These are phyloP conservation scores for Hydra vulgaris DNA, from an alignment of 30 jellyfish, hydroid and myxozoan genomes.

Conservation along the genomic window DNA sequence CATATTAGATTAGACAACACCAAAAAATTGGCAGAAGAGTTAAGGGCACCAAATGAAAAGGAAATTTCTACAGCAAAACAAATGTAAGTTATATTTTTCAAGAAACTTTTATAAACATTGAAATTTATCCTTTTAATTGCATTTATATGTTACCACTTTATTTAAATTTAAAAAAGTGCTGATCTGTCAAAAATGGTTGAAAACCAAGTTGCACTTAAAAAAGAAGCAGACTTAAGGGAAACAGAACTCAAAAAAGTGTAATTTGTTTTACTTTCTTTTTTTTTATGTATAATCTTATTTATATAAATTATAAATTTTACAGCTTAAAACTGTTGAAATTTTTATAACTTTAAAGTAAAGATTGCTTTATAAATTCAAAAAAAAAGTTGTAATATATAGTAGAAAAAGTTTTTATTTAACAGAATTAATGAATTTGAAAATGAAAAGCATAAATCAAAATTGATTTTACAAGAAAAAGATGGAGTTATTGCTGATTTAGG, in stretches of 20 bases:
- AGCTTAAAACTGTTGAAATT: too few relatives aligned
- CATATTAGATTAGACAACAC: not conserved
- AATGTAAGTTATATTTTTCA: not conserved
- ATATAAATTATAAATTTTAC: not conserved
- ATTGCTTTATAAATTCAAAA: not conserved
- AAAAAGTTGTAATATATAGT: not conserved
- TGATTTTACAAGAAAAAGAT: conserved; percentile 74
- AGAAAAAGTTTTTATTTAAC: too few relatives aligned
- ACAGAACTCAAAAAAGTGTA: conserved; percentile 49
- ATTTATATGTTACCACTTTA: not conserved
- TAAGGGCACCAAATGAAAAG: not conserved
- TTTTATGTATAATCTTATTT: not conserved
- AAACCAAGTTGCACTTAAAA: conserved; percentile 6
- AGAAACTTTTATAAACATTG: not conserved
- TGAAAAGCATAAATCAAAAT: conserved; percentile 55
- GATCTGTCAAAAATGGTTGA: not conserved
- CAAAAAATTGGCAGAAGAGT: not conserved
- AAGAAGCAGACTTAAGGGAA: conserved; percentile 40
- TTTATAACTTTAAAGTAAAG: too few relatives aligned
- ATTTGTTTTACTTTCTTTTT: conserved; percentile 6
- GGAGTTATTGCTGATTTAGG: conserved; percentile 73
- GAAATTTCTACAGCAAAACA: not conserved
- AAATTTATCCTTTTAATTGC: not conserved
- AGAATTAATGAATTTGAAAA: conserved; percentile 20
- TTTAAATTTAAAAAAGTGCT: too few relatives aligned